These are phyloP conservation scores for Oreochromis aureus DNA, from an alignment of 2,113 vertebrate species.

Conservation along the genomic window DNA sequence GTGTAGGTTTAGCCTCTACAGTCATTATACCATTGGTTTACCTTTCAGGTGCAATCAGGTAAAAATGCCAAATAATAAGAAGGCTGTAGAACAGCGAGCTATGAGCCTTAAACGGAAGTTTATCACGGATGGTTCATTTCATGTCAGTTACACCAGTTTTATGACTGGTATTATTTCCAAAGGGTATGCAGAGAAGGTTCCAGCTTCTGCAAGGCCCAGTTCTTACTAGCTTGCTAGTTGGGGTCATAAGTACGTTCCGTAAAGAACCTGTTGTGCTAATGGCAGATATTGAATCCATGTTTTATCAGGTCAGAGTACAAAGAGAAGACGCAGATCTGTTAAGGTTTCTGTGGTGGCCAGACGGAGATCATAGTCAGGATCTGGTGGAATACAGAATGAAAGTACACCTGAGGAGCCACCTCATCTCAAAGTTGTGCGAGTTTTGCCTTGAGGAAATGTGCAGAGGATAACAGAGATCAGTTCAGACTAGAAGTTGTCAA, in stretches of 20 bases:
- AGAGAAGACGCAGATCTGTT: fast-evolving
- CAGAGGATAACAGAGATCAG: neutral
- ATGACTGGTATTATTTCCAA: neutral
- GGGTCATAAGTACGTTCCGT: fast-evolving
- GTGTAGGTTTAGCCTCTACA: too few species aligned
- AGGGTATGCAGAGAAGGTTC: neutral
- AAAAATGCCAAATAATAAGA: neutral
- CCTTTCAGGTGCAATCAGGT: neutral
- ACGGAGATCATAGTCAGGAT: neutral
- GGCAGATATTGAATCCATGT: neutral
- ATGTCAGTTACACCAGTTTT: neutral
- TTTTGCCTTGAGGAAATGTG: neutral
- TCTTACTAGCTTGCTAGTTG: neutral
- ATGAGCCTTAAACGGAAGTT: fast-evolving
- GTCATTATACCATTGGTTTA: neutral
- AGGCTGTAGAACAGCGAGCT: neutral
- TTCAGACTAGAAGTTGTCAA: neutral
- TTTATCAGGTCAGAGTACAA: neutral
- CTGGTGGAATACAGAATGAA: neutral
- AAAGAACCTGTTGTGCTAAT: neutral
- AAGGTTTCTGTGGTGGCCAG: neutral
- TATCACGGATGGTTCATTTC: fast-evolving
- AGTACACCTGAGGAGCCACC: neutral
- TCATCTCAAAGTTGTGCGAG: fast-evolving
- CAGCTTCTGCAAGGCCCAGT: neutral